Conservation (phyloP, 2,797 vertebrate species). For the Acanthis flammea region DNA sequence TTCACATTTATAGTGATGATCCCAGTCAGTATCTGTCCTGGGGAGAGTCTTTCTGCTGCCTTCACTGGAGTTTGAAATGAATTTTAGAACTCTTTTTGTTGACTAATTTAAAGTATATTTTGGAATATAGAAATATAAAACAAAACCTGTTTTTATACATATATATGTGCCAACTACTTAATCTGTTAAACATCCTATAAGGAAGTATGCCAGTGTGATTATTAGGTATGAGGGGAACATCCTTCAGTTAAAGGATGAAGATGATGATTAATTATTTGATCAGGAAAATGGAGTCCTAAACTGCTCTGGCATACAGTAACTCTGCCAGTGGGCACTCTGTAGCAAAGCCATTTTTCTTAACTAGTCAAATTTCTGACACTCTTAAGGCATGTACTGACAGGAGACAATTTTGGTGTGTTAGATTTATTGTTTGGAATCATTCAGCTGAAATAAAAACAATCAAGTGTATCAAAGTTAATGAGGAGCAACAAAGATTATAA, state of each 20-base stretch:
- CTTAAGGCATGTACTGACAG: not conserved
- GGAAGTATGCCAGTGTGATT: not conserved
- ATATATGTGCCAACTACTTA: not conserved
- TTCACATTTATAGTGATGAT: not conserved
- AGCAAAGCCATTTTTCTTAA: not conserved
- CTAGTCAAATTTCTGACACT: not conserved
- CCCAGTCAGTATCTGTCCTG: not conserved
- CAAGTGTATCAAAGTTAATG: not conserved
- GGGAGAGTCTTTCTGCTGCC: not conserved
- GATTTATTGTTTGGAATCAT: not conserved
- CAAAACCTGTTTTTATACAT: not conserved
- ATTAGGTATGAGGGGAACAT: not conserved
- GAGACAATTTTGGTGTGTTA: not conserved
- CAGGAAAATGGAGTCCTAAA: not conserved
- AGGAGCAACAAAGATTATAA: not conserved
- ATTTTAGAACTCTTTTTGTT: not conserved
- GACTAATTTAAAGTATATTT: not conserved
- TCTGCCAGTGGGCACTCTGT: not conserved
- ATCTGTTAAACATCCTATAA: not conserved
- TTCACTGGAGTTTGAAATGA: not conserved
- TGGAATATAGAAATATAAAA: not conserved
- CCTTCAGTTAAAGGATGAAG: not conserved
- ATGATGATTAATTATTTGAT: not conserved
- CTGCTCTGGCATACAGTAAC: not conserved
- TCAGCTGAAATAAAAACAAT: not conserved